Conservation (phyloP, 2,888 invertebrate genomes). For the Pristionchus mayeri region DNA sequence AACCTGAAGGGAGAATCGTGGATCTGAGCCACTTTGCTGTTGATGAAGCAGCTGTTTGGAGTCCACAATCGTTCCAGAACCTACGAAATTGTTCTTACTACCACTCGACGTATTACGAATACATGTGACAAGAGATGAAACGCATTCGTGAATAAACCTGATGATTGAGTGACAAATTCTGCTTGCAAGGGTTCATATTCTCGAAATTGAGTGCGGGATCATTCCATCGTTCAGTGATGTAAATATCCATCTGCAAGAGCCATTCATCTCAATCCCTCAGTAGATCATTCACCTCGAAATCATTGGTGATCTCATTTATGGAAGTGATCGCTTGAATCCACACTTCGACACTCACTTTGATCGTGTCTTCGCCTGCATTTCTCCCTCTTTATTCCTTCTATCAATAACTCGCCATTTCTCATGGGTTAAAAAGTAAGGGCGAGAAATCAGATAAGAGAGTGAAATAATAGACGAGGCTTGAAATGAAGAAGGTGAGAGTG, state of each 20-base stretch:
- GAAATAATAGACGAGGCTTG: constrained; percentile 21
- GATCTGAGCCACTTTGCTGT: constrained; percentile 67
- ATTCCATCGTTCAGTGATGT: constrained; percentile 68
- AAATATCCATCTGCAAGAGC: constrained; percentile 62
- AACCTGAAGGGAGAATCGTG: constrained; percentile 65
- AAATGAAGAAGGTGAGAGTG: constrained; percentile 34
- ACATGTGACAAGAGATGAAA: not conserved
- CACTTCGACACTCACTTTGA: constrained; percentile 64
- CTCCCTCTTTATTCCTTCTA: not conserved
- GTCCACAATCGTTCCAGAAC: constrained; percentile 69
- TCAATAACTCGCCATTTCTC: not conserved
- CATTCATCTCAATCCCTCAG: not conserved
- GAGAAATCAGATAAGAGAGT: constrained; percentile 31
- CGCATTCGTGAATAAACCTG: constrained; percentile 47
- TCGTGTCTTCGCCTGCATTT: constrained; percentile 62
- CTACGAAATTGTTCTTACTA: no score
- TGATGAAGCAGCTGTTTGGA: constrained; percentile 74
- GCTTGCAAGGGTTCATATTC: constrained; percentile 66
- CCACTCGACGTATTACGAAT: no score
- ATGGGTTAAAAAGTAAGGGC: constrained; percentile 1
- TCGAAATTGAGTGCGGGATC: constrained; percentile 66
- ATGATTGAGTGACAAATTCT: constrained; percentile 67
- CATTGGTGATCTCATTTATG: constrained; percentile 67
- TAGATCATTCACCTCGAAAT: constrained; percentile 57
- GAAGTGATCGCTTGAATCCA: constrained; percentile 69